A percentile compares a stretch with the other conserved stretches of the same genome.
Conservation (phyloP, 2,113 vertebrate species). For the Cyanoderma ruficeps region DNA sequence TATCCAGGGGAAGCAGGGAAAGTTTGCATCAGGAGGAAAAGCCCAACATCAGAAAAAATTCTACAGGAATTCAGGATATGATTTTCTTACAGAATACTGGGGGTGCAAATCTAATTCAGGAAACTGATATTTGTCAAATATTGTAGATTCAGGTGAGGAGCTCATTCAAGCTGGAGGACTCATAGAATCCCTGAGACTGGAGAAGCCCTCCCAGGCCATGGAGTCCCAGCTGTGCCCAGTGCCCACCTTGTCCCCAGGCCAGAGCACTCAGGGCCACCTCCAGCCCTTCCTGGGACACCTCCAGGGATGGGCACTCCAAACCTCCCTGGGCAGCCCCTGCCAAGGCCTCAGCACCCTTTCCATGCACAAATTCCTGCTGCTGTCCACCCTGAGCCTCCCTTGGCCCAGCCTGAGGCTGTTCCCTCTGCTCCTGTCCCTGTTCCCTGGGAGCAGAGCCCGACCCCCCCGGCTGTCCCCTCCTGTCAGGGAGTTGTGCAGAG, state of each 20-base stretch:
- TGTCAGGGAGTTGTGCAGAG: no score
- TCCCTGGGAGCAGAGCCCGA: no score
- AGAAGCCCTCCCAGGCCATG: rapidly evolving
- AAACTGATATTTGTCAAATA: neutral
- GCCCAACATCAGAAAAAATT: neutral
- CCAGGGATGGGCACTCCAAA: neutral
- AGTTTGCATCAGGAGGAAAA: neutral
- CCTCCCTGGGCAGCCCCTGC: no score
- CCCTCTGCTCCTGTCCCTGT: no score
- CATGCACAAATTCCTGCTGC: no score
- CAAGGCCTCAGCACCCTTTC: no score
- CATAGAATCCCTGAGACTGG: rapidly evolving
- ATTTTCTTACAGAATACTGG: neutral
- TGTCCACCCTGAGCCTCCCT: no score
- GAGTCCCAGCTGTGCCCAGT: rapidly evolving
- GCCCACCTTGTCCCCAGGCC: neutral
- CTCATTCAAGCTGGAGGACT: neutral
- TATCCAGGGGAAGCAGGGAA: neutral
- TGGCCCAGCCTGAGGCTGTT: neutral
- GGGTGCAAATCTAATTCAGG: neutral
- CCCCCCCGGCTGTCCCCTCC: no score
- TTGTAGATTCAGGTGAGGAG: neutral
- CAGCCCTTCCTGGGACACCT: neutral
- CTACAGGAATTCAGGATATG: neutral
- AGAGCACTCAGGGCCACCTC: neutral